Evolutionary conservation across 2,113 vertebrate genomes (phyloP).

Genomic region (Butorides virescens): DNA sequence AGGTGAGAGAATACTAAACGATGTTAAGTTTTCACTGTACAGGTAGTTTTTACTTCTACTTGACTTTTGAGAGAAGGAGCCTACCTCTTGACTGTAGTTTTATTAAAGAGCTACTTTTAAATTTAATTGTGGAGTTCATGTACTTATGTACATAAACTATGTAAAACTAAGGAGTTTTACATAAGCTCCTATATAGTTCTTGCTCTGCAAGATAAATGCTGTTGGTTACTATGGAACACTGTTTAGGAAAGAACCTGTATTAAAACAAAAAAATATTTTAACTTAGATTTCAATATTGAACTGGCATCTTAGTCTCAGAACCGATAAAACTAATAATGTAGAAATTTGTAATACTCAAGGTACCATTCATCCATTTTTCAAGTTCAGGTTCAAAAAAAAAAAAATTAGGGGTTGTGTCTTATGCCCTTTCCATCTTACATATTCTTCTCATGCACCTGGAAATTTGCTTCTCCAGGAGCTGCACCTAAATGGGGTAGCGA

Average conservation of each 20-base stretch:
- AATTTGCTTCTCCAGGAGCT: background rate
- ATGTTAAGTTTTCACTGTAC: background rate
- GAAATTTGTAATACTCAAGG: background rate
- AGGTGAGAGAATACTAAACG: slow-evolving; percentile 65
- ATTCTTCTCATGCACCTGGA: background rate
- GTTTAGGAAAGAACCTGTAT: background rate
- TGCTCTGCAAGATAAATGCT: background rate
- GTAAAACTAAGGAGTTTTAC: background rate
- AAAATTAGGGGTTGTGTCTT: background rate
- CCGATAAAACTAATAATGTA: background rate
- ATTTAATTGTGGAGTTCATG: background rate
- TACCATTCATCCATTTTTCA: background rate
- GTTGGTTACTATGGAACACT: background rate
- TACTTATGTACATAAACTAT: background rate
- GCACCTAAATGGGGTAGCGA: background rate
- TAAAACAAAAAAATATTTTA: background rate
- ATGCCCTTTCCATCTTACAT: background rate
- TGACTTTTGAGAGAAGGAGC: background rate
- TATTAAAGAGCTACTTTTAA: background rate
- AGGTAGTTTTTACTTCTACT: background rate
- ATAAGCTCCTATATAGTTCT: background rate
- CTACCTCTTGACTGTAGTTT: background rate
- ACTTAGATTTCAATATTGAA: background rate
- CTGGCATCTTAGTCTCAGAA: background rate
- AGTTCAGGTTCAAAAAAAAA: background rate